Percentiles rank a stretch among this genome's conserved stretches.
Conservation (phyloP, 1,140 invertebrate species). For the Coelopa frigida region DNA sequence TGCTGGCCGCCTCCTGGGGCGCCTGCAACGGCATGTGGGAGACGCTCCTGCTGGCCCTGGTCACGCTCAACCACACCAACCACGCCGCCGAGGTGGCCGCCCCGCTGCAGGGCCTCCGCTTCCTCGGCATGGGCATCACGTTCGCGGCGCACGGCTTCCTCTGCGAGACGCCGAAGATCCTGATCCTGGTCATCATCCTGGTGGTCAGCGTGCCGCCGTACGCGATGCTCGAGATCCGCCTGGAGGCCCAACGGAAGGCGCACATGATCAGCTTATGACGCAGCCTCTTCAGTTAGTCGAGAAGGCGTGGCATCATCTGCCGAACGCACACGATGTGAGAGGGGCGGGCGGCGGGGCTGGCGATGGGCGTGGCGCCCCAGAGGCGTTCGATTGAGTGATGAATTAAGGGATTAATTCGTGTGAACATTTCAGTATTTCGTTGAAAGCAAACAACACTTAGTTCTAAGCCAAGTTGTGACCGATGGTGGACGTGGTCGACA, state of each 20-base stretch:
- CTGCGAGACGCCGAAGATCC: conserved; percentile 41
- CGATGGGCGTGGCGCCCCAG: conserved; percentile 29
- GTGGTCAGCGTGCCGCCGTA: conserved; percentile 45
- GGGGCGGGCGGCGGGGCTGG: conserved; percentile 19
- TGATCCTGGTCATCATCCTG: conserved; percentile 41
- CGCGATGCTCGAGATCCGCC: conserved; percentile 42
- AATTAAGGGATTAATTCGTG: too few species aligned
- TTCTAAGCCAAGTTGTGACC: too few species aligned
- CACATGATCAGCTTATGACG: conserved; percentile 42
- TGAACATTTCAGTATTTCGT: too few species aligned
- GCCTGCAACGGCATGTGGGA: conserved; percentile 69
- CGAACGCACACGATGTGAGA: conserved; percentile 40
- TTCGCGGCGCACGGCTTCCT: conserved; percentile 40
- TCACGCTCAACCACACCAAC: conserved; percentile 36
- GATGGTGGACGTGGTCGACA: too few species aligned
- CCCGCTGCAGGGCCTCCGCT: conserved; percentile 32
- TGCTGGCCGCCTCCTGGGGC: conserved; percentile 62
- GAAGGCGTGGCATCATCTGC: conserved; percentile 28
- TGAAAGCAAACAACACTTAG: too few species aligned
- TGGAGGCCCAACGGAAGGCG: conserved; percentile 43
- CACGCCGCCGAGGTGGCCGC: conserved; percentile 29
- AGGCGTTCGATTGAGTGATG: too few species aligned
- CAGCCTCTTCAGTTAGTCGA: conserved; percentile 42
- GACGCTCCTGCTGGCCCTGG: conserved; percentile 48
- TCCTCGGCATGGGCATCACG: conserved; percentile 37